Conservation (phyloP, 2,888 invertebrate species). For the Platycnemis pennipes region DNA sequence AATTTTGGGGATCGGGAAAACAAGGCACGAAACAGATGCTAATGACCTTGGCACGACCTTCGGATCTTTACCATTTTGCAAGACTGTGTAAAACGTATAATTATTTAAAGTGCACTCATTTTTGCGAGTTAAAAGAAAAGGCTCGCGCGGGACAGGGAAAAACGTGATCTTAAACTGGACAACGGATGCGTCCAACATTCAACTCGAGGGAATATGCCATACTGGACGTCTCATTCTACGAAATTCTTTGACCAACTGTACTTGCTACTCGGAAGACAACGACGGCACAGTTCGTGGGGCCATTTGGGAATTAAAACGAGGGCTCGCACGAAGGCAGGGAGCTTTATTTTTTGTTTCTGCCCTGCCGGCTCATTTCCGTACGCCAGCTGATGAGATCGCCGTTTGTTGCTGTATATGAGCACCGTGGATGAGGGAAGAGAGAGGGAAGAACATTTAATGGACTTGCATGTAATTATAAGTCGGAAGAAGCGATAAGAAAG, state of each 20-base stretch:
- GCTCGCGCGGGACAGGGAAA: not conserved
- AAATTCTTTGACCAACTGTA: not conserved
- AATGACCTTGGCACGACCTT: not conserved
- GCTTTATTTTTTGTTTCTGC: not conserved
- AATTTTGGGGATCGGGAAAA: not conserved
- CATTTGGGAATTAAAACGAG: conserved; percentile 8
- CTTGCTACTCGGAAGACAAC: not conserved
- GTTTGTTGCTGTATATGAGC: not conserved
- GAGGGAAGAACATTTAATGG: not conserved
- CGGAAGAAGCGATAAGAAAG: not conserved
- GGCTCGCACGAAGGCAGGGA: not conserved
- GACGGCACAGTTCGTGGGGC: not conserved
- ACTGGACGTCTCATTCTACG: not conserved
- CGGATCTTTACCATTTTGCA: not conserved
- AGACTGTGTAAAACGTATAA: not conserved
- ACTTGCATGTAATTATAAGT: not conserved
- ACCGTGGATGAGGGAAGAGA: not conserved
- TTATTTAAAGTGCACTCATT: not conserved
- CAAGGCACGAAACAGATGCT: not conserved
- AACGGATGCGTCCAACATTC: not conserved
- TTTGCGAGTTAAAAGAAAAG: not conserved
- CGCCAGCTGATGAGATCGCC: not conserved
- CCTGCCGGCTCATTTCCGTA: not conserved
- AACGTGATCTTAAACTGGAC: not conserved
- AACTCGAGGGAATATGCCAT: not conserved